Evolutionary conservation across 2,113 vertebrate genomes (phyloP).

Genomic region (Pardalotus punctatus): DNA sequence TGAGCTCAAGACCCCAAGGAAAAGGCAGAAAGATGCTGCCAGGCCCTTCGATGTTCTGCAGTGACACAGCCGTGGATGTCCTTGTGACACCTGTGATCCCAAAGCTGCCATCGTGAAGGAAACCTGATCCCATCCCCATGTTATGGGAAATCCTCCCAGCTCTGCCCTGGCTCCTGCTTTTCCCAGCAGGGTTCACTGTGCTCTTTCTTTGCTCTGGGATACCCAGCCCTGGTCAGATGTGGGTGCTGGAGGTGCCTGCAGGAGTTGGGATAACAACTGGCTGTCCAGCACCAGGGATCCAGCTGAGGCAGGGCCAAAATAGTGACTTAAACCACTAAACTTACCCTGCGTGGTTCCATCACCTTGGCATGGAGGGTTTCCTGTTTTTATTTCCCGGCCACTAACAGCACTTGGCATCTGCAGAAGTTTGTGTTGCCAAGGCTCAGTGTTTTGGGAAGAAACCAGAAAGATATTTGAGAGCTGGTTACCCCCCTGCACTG

Average conservation of each 20-base stretch:
- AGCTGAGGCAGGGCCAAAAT: not conserved
- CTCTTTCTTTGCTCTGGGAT: not conserved
- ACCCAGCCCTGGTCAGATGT: not conserved
- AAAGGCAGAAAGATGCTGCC: not conserved
- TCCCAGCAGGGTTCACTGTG: not conserved
- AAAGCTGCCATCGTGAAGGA: accelerated
- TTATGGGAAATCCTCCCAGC: not conserved
- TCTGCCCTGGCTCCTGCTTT: not conserved
- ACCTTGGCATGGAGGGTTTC: not conserved
- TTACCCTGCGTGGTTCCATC: not conserved
- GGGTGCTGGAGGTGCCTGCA: not conserved
- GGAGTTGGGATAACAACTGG: not conserved
- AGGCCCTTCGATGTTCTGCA: not conserved
- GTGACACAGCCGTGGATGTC: not conserved
- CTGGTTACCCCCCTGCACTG: not conserved
- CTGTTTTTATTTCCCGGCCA: not conserved
- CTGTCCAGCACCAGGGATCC: accelerated
- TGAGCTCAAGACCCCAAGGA: not conserved
- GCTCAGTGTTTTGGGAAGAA: not conserved
- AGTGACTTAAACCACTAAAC: not conserved
- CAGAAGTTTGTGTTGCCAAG: not conserved
- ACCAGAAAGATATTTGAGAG: not conserved
- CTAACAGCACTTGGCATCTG: not conserved
- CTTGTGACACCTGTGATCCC: not conserved
- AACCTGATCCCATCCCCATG: not conserved